Conservation (phyloP, 2,888 invertebrate genomes). For the Ectemnius continuus region DNA sequence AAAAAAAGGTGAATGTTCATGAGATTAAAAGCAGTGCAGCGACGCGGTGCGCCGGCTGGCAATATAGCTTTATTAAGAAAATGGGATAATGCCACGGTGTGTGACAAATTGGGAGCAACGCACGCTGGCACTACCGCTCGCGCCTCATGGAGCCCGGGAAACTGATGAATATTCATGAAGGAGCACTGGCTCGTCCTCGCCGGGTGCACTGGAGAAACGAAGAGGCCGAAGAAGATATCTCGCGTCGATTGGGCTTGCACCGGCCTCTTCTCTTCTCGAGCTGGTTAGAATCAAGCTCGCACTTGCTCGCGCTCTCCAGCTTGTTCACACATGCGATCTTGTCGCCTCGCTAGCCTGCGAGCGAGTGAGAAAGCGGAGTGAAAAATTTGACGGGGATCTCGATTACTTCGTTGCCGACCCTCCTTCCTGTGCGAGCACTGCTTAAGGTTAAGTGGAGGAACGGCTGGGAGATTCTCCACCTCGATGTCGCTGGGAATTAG, state of each 20-base stretch:
- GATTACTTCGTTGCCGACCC: too few species aligned
- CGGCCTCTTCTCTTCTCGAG: not conserved
- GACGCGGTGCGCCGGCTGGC: constrained; percentile 50
- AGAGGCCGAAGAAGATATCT: constrained; percentile 1
- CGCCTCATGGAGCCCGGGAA: constrained; percentile 61
- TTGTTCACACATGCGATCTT: not conserved
- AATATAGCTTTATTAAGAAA: constrained; percentile 75
- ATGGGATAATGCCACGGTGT: constrained; percentile 77
- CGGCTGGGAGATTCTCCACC: too few species aligned
- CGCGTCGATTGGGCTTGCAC: not conserved
- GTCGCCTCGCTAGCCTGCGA: too few species aligned
- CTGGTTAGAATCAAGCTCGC: not conserved
- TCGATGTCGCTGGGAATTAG: too few species aligned
- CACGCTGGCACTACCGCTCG: constrained; percentile 59
- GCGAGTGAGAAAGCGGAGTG: too few species aligned
- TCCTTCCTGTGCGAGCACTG: too few species aligned
- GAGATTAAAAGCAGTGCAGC: constrained; percentile 58
- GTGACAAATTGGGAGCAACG: constrained; percentile 78
- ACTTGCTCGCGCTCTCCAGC: not conserved
- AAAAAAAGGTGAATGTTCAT: not conserved
- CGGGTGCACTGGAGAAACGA: constrained; percentile 35
- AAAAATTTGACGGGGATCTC: too few species aligned
- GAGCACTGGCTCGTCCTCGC: constrained; percentile 25
- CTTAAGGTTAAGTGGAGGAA: too few species aligned
- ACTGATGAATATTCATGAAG: constrained; percentile 73